phyloP scores from a whole-genome alignment of 2,797 vertebrate genomes.

The Pterois miles region DNA sequence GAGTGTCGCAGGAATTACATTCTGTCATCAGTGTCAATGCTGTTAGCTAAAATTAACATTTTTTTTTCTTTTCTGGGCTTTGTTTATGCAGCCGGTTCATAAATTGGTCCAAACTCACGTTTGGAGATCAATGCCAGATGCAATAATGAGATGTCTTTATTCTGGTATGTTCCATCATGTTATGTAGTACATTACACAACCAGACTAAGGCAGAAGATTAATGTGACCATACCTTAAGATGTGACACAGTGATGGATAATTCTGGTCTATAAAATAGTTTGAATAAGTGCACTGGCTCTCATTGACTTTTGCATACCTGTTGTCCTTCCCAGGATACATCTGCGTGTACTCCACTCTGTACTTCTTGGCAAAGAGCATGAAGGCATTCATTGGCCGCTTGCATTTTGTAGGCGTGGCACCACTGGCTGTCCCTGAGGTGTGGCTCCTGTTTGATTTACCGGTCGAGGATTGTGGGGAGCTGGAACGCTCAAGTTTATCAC shows the following conservation, averaged over 20 bases:
- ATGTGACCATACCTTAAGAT: neutral
- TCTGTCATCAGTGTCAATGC: too few relatives aligned
- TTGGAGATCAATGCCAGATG: neutral
- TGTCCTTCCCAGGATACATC: conserved; percentile 99
- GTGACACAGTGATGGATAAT: neutral
- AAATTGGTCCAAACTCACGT: neutral
- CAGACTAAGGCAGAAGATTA: neutral
- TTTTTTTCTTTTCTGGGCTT: too few relatives aligned
- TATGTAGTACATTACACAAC: neutral
- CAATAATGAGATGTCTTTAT: neutral
- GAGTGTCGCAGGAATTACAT: too few relatives aligned
- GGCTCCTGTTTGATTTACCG: conserved; percentile 89
- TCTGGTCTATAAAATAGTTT: neutral
- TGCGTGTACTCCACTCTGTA: conserved; percentile 99
- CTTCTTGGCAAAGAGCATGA: conserved; percentile 99
- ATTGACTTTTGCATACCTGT: conserved; percentile 85
- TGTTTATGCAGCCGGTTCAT: too few relatives aligned
- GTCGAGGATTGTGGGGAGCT: conserved; percentile 86
- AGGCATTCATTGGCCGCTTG: conserved; percentile 99
- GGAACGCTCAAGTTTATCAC: conserved; percentile 88
- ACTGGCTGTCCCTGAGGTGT: conserved; percentile 92
- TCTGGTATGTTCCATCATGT: neutral
- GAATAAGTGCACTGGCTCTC: neutral
- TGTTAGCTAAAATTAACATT: too few relatives aligned
- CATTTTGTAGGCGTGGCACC: conserved; percentile 95